A percentile compares a stretch with the other conserved stretches of the same genome.
These are phyloP conservation scores for Clarias gariepinus DNA, from an alignment of 2,113 vertebrate genomes.

Conservation along the genomic window DNA sequence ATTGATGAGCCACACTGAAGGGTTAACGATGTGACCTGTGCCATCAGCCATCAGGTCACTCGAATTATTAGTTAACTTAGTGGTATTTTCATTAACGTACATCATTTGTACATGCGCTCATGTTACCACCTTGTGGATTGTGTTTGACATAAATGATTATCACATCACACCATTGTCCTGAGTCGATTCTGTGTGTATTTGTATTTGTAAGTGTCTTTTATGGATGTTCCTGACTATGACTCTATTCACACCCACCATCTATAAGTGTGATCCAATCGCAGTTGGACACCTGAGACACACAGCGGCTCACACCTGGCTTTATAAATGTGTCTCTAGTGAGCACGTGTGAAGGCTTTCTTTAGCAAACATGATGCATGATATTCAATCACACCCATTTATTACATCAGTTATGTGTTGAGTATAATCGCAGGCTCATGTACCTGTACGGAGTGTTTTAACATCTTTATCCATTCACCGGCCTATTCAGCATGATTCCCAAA, in stretches of 20 bases:
- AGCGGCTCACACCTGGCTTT: neutral
- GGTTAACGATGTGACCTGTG: conserved; percentile 21
- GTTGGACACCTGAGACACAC: neutral
- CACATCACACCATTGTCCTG: neutral
- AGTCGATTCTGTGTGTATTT: neutral
- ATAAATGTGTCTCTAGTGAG: neutral
- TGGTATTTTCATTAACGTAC: conserved; percentile 16
- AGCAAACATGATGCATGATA: too few relatives aligned
- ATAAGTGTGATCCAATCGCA: neutral
- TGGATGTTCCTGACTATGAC: neutral
- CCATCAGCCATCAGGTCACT: conserved; percentile 28
- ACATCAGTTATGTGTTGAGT: neutral
- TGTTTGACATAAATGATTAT: conserved; percentile 27
- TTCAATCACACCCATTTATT: neutral
- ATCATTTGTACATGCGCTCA: neutral
- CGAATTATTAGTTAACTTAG: conserved; percentile 18
- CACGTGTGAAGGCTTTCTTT: neutral
- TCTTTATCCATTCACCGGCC: neutral
- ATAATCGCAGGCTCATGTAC: neutral
- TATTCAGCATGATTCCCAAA: neutral
- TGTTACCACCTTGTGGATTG: conserved; percentile 3
- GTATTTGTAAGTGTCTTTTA: neutral
- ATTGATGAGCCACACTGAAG: neutral
- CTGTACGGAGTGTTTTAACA: neutral
- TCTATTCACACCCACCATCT: neutral